These are phyloP conservation scores for Panulirus ornatus DNA, from an alignment of 1,140 invertebrate species.

Conservation along the genomic window DNA sequence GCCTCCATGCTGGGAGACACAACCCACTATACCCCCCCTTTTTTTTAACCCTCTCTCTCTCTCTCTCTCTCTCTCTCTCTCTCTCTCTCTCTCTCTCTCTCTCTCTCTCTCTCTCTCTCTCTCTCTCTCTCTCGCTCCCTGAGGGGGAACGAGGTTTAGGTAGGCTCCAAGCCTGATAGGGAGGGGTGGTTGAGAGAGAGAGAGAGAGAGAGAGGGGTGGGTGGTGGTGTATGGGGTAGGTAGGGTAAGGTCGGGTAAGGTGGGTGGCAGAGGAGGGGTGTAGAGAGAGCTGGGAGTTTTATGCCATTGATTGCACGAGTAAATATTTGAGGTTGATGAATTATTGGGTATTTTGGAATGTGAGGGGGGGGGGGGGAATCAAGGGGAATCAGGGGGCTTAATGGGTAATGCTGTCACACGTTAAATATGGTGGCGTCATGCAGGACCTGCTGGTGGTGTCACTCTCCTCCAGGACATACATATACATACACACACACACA, in stretches of 20 bases:
- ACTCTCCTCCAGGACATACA: neutral
- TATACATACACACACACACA: neutral
- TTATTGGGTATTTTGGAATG: neutral
- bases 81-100: neutral
- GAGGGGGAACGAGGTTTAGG: neutral
- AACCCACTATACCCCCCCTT: neutral
- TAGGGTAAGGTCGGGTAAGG: neutral
- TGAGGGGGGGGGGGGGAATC: neutral
- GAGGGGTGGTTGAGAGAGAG: neutral
- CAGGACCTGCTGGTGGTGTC: no score
- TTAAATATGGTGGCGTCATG: no score
- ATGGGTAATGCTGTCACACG: neutral
- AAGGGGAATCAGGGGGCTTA: neutral
- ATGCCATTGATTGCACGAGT: slow-evolving; percentile 8
- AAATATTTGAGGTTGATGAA: slow-evolving; percentile 31
- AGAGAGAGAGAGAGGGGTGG: neutral
- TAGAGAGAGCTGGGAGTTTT: neutral
- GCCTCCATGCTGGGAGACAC: neutral
- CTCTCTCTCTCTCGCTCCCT: neutral
- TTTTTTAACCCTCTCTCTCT: neutral
- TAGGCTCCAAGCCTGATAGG: neutral
- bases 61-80: slow-evolving; percentile 1
- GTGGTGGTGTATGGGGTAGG: neutral
- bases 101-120: neutral
- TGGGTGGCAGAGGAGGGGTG: neutral